phyloP scores from a whole-genome alignment of 2,888 invertebrate genomes.

The Spodoptera picta region DNA sequence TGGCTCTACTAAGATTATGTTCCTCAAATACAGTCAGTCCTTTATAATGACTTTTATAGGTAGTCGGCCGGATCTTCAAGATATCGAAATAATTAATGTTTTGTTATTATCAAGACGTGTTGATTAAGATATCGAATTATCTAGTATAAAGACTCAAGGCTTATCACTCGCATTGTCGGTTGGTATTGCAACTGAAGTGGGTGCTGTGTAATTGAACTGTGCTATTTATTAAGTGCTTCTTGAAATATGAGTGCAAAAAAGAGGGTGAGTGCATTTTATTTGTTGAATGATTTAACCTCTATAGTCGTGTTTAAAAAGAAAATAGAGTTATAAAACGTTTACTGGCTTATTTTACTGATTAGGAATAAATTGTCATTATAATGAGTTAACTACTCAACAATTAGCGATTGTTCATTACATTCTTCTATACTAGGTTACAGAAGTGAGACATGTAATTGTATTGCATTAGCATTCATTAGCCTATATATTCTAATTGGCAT shows the following conservation, averaged over 20 bases:
- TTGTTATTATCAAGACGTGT: constrained; percentile 62
- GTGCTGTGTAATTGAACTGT: constrained; percentile 57
- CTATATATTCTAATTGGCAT: constrained; percentile 1
- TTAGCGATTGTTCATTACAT: constrained; percentile 13
- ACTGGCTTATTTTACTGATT: constrained; percentile 23
- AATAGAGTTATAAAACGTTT: neutral
- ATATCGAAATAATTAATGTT: constrained; percentile 53
- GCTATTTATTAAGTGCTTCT: constrained; percentile 58
- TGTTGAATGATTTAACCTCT: neutral
- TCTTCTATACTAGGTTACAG: constrained; percentile 39
- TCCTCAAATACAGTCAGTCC: constrained; percentile 24
- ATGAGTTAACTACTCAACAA: constrained; percentile 21
- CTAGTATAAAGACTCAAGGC: constrained; percentile 68
- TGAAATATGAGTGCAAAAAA: constrained; percentile 54
- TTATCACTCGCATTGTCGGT: constrained; percentile 69
- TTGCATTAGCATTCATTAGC: constrained; percentile 37
- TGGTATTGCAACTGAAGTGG: constrained; percentile 71
- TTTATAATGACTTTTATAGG: constrained; percentile 38
- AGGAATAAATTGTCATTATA: constrained; percentile 11
- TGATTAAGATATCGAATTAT: constrained; percentile 74
- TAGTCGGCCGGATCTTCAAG: constrained; percentile 46
- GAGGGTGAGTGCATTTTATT: constrained; percentile 46
- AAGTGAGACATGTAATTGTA: constrained; percentile 42
- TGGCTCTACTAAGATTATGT: constrained; percentile 36
- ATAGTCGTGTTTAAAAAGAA: neutral